Evolutionary conservation across 2,888 invertebrate species (phyloP).

Genomic region (Scaptomyza polygonia): DNA sequence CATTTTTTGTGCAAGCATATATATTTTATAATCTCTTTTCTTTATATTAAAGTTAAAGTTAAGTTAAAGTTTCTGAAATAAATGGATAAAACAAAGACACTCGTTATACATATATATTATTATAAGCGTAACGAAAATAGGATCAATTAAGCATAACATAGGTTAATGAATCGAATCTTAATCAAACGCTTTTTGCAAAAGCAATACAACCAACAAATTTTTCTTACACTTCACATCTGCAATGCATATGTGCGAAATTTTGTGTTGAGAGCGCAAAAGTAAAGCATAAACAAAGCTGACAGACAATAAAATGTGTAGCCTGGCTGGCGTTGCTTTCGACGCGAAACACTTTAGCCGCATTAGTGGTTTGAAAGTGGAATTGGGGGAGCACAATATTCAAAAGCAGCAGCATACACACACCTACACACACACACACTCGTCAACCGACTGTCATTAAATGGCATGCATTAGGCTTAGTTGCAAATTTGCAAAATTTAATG

Average conservation of each 20-base stretch:
- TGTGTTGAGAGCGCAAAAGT: background rate
- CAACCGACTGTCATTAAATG: slow-evolving; percentile 30
- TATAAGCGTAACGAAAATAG: no score
- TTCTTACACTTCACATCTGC: background rate
- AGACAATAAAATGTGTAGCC: slow-evolving; percentile 30
- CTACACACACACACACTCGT: slow-evolving; percentile 5
- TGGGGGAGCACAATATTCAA: background rate
- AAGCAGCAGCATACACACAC: background rate
- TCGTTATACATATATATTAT: no score
- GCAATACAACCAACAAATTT: background rate
- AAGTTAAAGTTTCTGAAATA: background rate
- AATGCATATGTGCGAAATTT: background rate
- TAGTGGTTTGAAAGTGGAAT: background rate
- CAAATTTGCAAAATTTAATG: slow-evolving; percentile 46
- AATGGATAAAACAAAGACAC: background rate
- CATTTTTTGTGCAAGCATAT: background rate
- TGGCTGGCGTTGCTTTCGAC: slow-evolving; percentile 8
- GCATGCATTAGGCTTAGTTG: slow-evolving; percentile 55
- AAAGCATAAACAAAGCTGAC: slow-evolving; percentile 14
- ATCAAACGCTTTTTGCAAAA: background rate
- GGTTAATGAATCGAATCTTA: background rate
- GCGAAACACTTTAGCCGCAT: slow-evolving; percentile 19
- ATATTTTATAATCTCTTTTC: background rate
- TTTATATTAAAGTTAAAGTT: slow-evolving; percentile 3
- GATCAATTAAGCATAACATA: background rate